Evolutionary conservation across 2,797 vertebrate species (phyloP), one percentile per base, ranked within the genome.

Genomic region (Esox masquinongy): DNA sequence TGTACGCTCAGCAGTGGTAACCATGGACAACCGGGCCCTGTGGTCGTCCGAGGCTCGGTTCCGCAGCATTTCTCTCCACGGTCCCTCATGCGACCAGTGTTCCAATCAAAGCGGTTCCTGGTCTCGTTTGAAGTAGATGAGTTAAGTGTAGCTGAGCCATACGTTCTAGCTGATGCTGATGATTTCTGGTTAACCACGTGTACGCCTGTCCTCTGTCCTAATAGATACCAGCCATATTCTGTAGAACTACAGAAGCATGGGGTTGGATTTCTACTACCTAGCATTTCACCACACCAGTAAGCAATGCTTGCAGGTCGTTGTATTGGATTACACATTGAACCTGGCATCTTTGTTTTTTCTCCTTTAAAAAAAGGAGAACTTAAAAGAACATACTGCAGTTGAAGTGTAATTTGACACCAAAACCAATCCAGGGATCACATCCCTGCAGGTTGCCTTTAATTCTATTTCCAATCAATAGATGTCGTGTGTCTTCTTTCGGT

Each of bases 391-490:
- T 16, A 77, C 34, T 84, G 86, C 89, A 89, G 84, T 86, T 79
- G 78, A 72, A 71, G 84, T 36, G 90, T 85, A 92, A 92, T 82
- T 61, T 47, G 87, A 93, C 86, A 91, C 88, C 86, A 74, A 76
- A 80, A 29, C 68, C 73, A 64, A 76, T 77, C 74, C 15, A n/a
- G 78, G 81, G 84, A 86, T 91, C 85, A 85, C 85, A 79, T 66
- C 49, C 79, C 73, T 73, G 73, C 76, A 81, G 82, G 82, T 75
- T 72, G 78, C 73, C 80, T 82, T 82, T 75, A 81, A 26, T n/a
- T 76, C 22, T 76, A 77, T 90, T 79, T 85, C 88, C 88, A 91
- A 91, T 92, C 87, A 80, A 92, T 92, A 88, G 68, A 79, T 74
- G 74, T 76, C 79, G 49, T 74, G 81, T 87, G 84, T 93, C 82